A percentile compares a stretch with the other conserved stretches of the same genome.
Evolutionary conservation across 2,113 vertebrate genomes (phyloP).

Genomic region (Nothoprocta perdicaria): DNA sequence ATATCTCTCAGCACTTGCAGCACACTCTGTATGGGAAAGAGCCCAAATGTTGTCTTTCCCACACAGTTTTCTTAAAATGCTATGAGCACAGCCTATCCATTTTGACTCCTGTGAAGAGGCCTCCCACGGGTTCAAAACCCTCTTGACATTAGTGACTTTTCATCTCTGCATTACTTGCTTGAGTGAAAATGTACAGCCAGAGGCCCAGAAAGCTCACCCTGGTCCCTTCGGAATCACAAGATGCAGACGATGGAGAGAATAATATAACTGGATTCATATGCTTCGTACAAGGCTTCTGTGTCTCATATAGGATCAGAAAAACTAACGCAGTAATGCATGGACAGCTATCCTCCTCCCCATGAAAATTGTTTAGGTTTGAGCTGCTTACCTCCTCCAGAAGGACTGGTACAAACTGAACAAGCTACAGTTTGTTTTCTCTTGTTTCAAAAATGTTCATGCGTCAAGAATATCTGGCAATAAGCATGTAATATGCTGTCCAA

Average conservation of each 20-base stretch:
- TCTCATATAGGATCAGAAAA: background rate
- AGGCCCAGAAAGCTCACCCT: background rate
- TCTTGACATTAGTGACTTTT: background rate
- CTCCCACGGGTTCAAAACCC: background rate
- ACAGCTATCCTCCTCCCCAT: background rate
- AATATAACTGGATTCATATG: fast-evolving
- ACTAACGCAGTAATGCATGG: background rate
- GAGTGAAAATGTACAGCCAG: background rate
- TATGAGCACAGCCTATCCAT: background rate
- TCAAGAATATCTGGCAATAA: background rate
- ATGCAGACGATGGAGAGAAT: background rate
- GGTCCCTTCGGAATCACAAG: background rate
- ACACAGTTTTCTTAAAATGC: background rate
- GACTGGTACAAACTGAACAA: background rate
- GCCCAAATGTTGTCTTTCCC: background rate
- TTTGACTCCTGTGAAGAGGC: background rate
- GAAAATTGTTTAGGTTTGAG: background rate
- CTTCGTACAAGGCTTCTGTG: background rate
- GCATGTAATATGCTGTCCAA: background rate
- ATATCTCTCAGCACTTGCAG: background rate
- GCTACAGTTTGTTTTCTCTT: background rate
- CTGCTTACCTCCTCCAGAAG: background rate
- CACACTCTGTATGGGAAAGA: background rate
- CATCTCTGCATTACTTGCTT: background rate
- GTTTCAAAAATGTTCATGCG: background rate